These are phyloP conservation scores for Phoenicopterus ruber DNA, from an alignment of 2,113 vertebrate species.

Conservation along the genomic window DNA sequence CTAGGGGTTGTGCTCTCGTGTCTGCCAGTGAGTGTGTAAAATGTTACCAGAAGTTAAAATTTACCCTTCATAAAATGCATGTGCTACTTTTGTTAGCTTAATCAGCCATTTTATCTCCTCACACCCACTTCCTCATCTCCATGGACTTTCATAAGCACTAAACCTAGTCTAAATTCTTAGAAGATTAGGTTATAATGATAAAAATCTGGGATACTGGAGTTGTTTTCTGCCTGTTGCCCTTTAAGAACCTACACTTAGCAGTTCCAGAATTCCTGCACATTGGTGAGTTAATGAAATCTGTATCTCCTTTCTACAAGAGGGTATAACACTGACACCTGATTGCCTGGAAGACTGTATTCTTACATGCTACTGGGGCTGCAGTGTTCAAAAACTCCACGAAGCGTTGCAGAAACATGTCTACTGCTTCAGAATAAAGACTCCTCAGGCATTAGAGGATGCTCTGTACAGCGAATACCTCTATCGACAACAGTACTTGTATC, in stretches of 20 bases:
- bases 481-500: constrained; percentile 88
- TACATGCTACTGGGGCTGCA: constrained; percentile 93
- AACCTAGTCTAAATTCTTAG: neutral
- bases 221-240: neutral
- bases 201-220: neutral
- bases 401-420: constrained; percentile 80
- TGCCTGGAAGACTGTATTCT: constrained; percentile 88
- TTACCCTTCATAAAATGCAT: neutral
- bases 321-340: constrained; percentile 75
- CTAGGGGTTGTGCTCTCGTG: neutral
- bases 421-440: constrained; percentile 75
- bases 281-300: neutral
- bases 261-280: neutral
- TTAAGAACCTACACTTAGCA: neutral
- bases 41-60: constrained; percentile 19
- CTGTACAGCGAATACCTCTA: constrained; percentile 77
- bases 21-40: neutral
- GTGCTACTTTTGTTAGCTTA: neutral
- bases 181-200: neutral
- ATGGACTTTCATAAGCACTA: neutral
- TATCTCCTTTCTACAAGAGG: constrained; percentile 72
- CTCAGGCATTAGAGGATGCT: constrained; percentile 80
- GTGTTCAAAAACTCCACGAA: constrained; percentile 80
- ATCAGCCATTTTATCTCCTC: neutral
- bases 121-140: neutral